Evolutionary conservation across 1,140 invertebrate genomes (phyloP).

Genomic region (Neodiprion lecontei): DNA sequence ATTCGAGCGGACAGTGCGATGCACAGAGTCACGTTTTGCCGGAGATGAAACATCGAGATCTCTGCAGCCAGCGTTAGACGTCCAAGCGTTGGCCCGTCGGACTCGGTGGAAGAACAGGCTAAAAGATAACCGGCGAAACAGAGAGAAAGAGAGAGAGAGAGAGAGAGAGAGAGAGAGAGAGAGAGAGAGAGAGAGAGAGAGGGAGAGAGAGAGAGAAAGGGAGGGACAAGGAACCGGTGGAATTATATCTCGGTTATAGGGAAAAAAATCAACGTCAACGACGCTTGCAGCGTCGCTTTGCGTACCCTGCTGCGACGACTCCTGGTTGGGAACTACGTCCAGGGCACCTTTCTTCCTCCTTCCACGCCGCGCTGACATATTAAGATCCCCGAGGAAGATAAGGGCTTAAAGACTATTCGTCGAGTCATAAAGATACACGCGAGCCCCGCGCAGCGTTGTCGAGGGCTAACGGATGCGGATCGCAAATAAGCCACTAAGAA

Average conservation of each 20-base stretch:
- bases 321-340: neutral
- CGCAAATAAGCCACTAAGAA: neutral
- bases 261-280: neutral
- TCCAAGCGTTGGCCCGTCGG: too few species aligned
- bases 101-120: too few species aligned
- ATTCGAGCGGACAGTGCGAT: neutral
- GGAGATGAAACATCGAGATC: neutral
- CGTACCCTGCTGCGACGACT: neutral
- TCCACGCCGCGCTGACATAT: slow-evolving; percentile 36
- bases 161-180: slow-evolving; percentile 6
- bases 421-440: slow-evolving; percentile 37
- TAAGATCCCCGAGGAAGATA: slow-evolving; percentile 41
- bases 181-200: slow-evolving; percentile 9
- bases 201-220: slow-evolving; percentile 6
- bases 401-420: slow-evolving; percentile 25
- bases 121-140: neutral
- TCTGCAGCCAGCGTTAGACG: too few species aligned
- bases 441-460: neutral
- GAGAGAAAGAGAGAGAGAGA: slow-evolving; percentile 1
- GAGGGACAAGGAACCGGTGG: slow-evolving; percentile 4
- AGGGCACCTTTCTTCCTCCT: neutral
- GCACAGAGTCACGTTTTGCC: slow-evolving; percentile 1
- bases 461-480: neutral
- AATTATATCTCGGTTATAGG: neutral
- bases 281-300: neutral